phyloP scores from a whole-genome alignment of 1,140 invertebrate species.

The Drosophila repleta region DNA sequence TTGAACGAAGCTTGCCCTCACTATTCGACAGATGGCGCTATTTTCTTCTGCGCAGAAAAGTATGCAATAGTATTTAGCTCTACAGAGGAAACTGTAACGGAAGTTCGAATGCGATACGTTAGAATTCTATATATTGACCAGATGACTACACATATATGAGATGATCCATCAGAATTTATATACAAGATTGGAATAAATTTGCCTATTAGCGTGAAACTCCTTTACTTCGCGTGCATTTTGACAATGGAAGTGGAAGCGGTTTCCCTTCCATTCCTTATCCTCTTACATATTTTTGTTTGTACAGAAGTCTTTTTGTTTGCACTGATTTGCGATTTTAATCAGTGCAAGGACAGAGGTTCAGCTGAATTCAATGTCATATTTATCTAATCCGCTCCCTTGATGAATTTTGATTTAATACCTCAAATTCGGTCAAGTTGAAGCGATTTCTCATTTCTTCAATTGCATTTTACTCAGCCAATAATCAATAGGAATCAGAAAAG shows the following conservation, averaged over 20 bases:
- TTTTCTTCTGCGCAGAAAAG: neutral
- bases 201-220: too few relatives aligned
- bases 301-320: neutral
- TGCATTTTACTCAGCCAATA: constrained; percentile 24
- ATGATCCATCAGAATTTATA: too few relatives aligned
- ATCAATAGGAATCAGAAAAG: constrained; percentile 41
- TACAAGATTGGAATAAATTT: too few relatives aligned
- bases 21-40: constrained; percentile 22
- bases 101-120: neutral
- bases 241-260: too few relatives aligned
- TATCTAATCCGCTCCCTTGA: constrained; percentile 48
- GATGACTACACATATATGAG: too few relatives aligned
- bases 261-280: too few relatives aligned
- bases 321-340: neutral
- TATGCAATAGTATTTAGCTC: constrained; percentile 29
- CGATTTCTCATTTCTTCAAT: constrained; percentile 34
- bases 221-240: too few relatives aligned
- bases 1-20: neutral
- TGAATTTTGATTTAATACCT: constrained; percentile 24
- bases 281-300: too few relatives aligned
- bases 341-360: constrained; percentile 18
- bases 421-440: constrained; percentile 66
- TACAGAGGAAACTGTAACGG: constrained; percentile 1
- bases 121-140: too few relatives aligned
- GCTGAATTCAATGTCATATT: constrained; percentile 45